These are phyloP conservation scores for Lepisosteus osseus DNA, from an alignment of 2,113 vertebrate genomes.

Conservation along the genomic window DNA sequence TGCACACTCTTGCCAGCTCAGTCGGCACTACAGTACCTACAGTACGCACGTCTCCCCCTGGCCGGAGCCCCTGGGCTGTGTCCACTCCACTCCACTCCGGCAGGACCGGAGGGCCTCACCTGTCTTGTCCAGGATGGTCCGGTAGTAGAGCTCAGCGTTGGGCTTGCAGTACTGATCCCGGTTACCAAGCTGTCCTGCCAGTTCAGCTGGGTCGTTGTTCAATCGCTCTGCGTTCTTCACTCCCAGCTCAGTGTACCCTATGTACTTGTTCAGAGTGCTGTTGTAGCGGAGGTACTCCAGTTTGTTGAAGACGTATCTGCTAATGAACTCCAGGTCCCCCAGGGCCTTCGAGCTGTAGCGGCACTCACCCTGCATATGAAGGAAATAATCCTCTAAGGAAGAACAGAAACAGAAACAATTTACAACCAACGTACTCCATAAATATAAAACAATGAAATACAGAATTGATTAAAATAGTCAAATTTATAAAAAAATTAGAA, in stretches of 20 bases:
- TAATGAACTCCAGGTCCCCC: conserved; percentile 31
- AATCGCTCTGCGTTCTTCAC: not conserved
- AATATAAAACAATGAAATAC: too few relatives aligned
- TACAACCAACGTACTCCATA: conserved; percentile 4
- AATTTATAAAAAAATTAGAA: too few relatives aligned
- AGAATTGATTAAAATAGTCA: too few relatives aligned
- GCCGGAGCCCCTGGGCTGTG: too few relatives aligned
- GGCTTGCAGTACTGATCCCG: conserved; percentile 9
- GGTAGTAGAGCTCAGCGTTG: rapidly evolving
- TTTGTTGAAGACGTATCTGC: conserved; percentile 30
- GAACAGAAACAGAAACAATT: not conserved
- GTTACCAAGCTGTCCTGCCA: not conserved
- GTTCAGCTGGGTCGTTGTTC: not conserved
- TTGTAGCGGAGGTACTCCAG: conserved; percentile 23
- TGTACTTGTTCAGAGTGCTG: conserved; percentile 32
- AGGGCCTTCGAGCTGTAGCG: conserved; percentile 36
- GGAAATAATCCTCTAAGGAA: conserved; percentile 26
- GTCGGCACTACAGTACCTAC: too few relatives aligned
- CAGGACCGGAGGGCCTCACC: conserved; percentile 17
- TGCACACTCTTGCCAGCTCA: too few relatives aligned
- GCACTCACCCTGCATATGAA: rapidly evolving
- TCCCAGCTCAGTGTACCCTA: conserved; percentile 4
- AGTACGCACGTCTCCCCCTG: too few relatives aligned
- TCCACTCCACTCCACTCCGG: too few relatives aligned
- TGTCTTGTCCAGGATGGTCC: conserved; percentile 5